A percentile compares a stretch with the other conserved stretches of the same genome.
Conservation (phyloP, 1,140 invertebrate genomes). For the Diabrotica undecimpunctata region DNA sequence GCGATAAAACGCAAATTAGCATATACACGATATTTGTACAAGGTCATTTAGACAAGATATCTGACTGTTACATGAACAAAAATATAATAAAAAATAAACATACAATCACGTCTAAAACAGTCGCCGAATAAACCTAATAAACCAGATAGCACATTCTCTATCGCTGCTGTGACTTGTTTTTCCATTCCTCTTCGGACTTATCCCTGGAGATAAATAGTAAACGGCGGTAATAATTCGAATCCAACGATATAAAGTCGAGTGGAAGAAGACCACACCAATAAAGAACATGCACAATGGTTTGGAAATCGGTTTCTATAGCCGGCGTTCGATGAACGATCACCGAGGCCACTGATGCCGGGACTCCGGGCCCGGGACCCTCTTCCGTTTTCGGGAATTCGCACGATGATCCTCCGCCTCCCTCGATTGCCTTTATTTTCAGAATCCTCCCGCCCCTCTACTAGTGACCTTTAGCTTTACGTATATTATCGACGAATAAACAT, state of each 20-base stretch:
- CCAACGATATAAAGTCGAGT: slow-evolving; percentile 29
- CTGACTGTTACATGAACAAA: background rate
- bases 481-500: background rate
- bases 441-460: background rate
- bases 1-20: background rate
- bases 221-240: slow-evolving; percentile 28
- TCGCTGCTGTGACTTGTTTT: slow-evolving; percentile 1
- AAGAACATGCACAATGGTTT: slow-evolving; percentile 30
- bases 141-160: slow-evolving; percentile 2
- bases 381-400: slow-evolving; percentile 16
- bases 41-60: background rate
- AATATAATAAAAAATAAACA: background rate
- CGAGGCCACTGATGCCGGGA: slow-evolving; percentile 1
- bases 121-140: background rate
- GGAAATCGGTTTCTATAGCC: slow-evolving; percentile 26
- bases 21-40: background rate
- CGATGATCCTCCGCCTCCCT: slow-evolving; percentile 8
- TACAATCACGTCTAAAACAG: background rate
- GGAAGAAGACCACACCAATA: slow-evolving; percentile 30
- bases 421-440: background rate
- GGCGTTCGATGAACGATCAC: slow-evolving; percentile 24
- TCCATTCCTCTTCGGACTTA: slow-evolving; percentile 6
- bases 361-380: slow-evolving; percentile 15
- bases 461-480: background rate
- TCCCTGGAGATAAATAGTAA: slow-evolving; percentile 20